Conservation (phyloP, 2,797 vertebrate species). For the Australoheros facetus region DNA sequence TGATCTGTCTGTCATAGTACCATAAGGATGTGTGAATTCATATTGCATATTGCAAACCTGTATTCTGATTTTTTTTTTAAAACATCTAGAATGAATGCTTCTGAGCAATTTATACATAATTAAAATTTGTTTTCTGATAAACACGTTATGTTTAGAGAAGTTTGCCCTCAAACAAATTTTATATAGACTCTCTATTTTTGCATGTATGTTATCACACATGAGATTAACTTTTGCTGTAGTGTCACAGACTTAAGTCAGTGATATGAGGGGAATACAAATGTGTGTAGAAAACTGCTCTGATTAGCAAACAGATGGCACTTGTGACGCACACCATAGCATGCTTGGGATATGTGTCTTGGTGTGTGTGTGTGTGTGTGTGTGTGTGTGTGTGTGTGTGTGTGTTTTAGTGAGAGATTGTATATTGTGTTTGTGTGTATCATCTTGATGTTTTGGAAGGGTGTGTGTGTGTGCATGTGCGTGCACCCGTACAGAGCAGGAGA, state of each 20-base stretch:
- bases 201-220: neutral
- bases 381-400: constrained; percentile 53
- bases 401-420: constrained; percentile 2
- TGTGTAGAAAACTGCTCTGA: constrained; percentile 64
- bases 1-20: neutral
- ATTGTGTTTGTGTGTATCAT: constrained; percentile 30
- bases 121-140: neutral
- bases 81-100: neutral
- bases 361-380: constrained; percentile 50
- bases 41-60: neutral
- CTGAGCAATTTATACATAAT: neutral
- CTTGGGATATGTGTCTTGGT: constrained; percentile 53
- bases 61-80: neutral
- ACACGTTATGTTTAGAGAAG: neutral
- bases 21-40: neutral
- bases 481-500: constrained; percentile 48
- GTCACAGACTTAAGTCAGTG: constrained; percentile 20
- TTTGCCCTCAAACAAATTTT: neutral
- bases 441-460: constrained; percentile 14
- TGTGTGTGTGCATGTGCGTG: constrained; percentile 19
- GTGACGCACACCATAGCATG: constrained; percentile 75
- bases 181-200: neutral
- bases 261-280: constrained; percentile 29
- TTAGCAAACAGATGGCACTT: constrained; percentile 79
- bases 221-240: constrained; percentile 4